Evolutionary conservation across 1,140 invertebrate species (phyloP).

Genomic region (Andrena cerasifolii): DNA sequence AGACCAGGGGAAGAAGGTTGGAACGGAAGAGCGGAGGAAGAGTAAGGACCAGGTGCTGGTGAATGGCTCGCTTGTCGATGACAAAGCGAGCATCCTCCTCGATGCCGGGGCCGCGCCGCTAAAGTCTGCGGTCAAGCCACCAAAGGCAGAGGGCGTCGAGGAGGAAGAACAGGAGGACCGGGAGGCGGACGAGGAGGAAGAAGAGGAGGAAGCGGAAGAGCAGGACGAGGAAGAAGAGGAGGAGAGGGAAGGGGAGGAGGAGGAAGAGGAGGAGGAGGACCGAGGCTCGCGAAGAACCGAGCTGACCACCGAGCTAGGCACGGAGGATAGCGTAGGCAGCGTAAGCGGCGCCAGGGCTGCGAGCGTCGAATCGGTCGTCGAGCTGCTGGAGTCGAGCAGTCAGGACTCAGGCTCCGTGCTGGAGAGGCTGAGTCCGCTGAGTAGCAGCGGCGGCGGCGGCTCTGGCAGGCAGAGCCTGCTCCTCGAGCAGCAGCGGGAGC

Average conservation of each 20-base stretch:
- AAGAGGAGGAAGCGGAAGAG: neutral
- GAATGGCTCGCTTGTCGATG: constrained; percentile 59
- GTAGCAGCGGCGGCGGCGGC: constrained; percentile 69
- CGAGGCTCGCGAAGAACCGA: constrained; percentile 44
- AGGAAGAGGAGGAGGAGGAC: constrained; percentile 39
- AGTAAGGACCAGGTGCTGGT: constrained; percentile 37
- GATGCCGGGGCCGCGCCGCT: constrained; percentile 34
- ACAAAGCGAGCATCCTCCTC: constrained; percentile 39
- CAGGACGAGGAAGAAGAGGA: neutral
- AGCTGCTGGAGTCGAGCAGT: constrained; percentile 73
- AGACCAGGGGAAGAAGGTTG: constrained; percentile 33
- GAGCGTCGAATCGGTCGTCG: constrained; percentile 64
- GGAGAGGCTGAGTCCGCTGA: constrained; percentile 80
- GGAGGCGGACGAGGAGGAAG: neutral
- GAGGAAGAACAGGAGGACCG: constrained; percentile 38
- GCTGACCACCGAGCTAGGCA: constrained; percentile 55
- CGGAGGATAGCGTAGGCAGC: constrained; percentile 58
- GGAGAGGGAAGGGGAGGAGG: neutral
- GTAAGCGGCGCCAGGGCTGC: constrained; percentile 46
- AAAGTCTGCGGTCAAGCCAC: constrained; percentile 6
- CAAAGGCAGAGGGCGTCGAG: constrained; percentile 34
- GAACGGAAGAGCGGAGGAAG: neutral
- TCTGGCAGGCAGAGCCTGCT: constrained; percentile 74
- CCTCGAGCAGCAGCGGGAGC: constrained; percentile 77
- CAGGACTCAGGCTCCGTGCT: constrained; percentile 79